Evolutionary conservation across 1,140 invertebrate genomes (phyloP), one percentile per base, ranked within the genome.

Genomic region (Chlorops oryzae): DNA sequence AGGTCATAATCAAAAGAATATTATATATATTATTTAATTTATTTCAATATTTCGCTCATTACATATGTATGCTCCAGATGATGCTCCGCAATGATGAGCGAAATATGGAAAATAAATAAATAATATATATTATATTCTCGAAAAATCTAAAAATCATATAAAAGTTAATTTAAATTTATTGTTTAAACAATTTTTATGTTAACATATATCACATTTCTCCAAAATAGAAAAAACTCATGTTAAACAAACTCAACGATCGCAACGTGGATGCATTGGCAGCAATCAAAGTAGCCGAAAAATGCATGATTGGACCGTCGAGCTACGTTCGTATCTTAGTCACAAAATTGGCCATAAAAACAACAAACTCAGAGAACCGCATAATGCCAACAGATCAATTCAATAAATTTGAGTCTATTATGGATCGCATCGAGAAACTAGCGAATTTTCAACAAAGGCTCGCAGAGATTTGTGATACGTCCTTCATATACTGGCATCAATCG

Each of bases 401-500:
- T 5, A 77, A 75, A 61, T 65, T 85, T 42, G 66, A 73, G 25
- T 66, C 70, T 38, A 70, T 81, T 13, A 69, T 89, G 54, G 77
- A 79, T 50, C 82, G 81, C 62, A 73, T 88, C 35, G 80, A 83
- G 59, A 65, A 75, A 22, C 74, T 88, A 35, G 77, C 77, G 57
- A 78, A 80, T 62, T 75, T 86, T 32, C 72, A 79, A 43, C 65
- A 76, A 54, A 77, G 76, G 64, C 62, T 90, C 46, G 68, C 79
- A 32, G 64, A 72, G 49, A 77, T 82, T 18, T 86, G 82, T 63
- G 79, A 89, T 66, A 85, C 85, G 58, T 84, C 83, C 32, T 87
- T 87, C 73, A 65, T 92, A n/a, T 86, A 88, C 65, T 90, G 87
- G 82, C 88, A 92, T 75, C 78, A 84, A 61, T 81, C 84, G 52